Percentiles rank a stretch among this genome's conserved stretches.
Evolutionary conservation across 2,113 vertebrate genomes (phyloP).

Genomic region (Tricholaema leucomelas): DNA sequence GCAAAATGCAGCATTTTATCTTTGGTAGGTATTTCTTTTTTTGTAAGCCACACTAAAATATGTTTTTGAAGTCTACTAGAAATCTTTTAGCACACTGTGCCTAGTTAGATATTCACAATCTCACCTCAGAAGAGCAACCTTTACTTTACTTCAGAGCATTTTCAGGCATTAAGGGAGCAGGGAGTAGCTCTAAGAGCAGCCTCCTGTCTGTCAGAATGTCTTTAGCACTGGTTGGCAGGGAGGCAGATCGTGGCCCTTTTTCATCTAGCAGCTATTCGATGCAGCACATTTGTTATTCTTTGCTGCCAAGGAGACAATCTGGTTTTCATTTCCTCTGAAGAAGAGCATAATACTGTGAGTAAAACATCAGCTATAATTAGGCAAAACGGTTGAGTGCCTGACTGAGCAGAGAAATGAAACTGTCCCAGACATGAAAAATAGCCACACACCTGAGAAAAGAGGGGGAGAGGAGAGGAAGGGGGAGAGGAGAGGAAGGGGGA

Average conservation of each 20-base stretch:
- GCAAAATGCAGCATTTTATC: not conserved
- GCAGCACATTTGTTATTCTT: constrained; percentile 64
- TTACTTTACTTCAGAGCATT: constrained; percentile 32
- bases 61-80: not conserved
- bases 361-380: constrained; percentile 72
- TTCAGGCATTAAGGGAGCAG: constrained; percentile 21
- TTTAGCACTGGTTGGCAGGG: constrained; percentile 15
- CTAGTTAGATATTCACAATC: not conserved
- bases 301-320: constrained; percentile 73
- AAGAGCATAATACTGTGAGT: constrained; percentile 66
- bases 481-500: too few species aligned
- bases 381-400: constrained; percentile 55
- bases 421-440: not conserved
- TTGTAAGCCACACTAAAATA: not conserved
- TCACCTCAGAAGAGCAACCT: not conserved
- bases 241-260: constrained; percentile 51
- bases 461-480: not conserved
- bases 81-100: not conserved
- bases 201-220: constrained; percentile 40
- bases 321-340: constrained; percentile 74
- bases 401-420: constrained; percentile 34
- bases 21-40: not conserved
- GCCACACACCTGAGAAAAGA: not conserved
- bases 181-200: not conserved
- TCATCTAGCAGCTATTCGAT: constrained; percentile 57